Conservation (phyloP, 2,113 vertebrate species). For the Felis chaus region DNA sequence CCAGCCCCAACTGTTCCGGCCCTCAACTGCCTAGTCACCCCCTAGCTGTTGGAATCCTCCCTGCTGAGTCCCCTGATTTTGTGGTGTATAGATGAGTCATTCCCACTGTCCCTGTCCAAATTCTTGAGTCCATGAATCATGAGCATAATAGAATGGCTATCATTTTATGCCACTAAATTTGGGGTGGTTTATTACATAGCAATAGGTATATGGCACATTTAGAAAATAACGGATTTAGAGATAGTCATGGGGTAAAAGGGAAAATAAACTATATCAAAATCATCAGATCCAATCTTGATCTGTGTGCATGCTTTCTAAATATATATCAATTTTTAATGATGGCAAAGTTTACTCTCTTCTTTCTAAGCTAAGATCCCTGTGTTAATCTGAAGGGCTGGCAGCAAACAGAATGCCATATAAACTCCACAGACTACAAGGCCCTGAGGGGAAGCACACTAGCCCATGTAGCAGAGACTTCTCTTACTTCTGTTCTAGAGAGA, state of each 20-base stretch:
- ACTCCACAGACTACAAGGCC: neutral
- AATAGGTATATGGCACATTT: neutral
- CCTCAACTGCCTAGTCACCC: neutral
- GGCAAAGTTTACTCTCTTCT: constrained; percentile 40
- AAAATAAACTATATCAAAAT: neutral
- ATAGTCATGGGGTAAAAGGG: neutral
- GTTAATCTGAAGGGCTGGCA: constrained; percentile 18
- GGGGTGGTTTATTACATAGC: neutral
- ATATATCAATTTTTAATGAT: neutral
- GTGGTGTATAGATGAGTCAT: neutral
- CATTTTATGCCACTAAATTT: neutral
- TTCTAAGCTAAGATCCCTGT: neutral
- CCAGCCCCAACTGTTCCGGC: neutral
- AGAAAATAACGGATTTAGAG: neutral
- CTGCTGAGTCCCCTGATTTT: neutral
- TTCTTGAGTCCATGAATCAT: neutral
- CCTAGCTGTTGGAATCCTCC: neutral
- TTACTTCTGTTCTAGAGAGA: constrained; percentile 36
- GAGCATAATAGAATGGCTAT: neutral
- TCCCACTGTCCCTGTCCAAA: neutral
- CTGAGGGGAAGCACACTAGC: neutral
- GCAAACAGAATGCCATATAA: neutral
- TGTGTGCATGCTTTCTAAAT: neutral
- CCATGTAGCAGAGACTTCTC: neutral
- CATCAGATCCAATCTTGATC: neutral